These are phyloP conservation scores for Nebria salina DNA, from an alignment of 2,888 invertebrate genomes.

Conservation along the genomic window DNA sequence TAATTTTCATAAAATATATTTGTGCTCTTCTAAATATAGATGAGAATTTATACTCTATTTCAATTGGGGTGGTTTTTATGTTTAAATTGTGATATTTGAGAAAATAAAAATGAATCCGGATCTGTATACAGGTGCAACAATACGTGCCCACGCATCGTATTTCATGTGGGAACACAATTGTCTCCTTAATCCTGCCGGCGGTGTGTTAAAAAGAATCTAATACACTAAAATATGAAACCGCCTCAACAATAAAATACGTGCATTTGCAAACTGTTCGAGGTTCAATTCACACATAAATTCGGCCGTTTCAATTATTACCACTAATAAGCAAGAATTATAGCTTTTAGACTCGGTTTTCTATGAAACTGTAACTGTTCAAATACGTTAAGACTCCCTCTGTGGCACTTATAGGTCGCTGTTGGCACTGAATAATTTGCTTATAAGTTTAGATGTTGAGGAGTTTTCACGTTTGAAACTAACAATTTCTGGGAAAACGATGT, in stretches of 20 bases:
- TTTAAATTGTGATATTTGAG: background rate
- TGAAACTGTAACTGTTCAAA: too few species aligned
- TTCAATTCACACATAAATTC: background rate
- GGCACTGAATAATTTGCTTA: too few species aligned
- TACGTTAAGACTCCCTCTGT: too few species aligned
- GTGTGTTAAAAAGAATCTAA: background rate
- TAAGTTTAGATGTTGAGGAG: too few species aligned
- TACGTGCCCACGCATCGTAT: constrained; percentile 18
- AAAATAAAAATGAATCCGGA: background rate
- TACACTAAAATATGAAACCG: constrained; percentile 2
- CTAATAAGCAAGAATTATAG: background rate
- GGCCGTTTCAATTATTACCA: background rate
- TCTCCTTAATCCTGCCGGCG: background rate
- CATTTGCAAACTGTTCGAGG: background rate
- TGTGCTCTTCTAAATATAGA: too few species aligned
- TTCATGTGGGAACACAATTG: background rate
- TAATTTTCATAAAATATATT: background rate
- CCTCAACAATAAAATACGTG: constrained; percentile 6
- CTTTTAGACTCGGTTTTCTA: background rate
- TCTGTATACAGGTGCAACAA: constrained; percentile 13
- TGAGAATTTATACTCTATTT: too few species aligned
- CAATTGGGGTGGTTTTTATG: background rate
- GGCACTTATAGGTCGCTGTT: too few species aligned
- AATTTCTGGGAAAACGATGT: too few species aligned
- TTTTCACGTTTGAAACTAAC: too few species aligned